These are phyloP conservation scores for Peribatodes rhomboidaria DNA, from an alignment of 2,888 invertebrate species.

Conservation along the genomic window DNA sequence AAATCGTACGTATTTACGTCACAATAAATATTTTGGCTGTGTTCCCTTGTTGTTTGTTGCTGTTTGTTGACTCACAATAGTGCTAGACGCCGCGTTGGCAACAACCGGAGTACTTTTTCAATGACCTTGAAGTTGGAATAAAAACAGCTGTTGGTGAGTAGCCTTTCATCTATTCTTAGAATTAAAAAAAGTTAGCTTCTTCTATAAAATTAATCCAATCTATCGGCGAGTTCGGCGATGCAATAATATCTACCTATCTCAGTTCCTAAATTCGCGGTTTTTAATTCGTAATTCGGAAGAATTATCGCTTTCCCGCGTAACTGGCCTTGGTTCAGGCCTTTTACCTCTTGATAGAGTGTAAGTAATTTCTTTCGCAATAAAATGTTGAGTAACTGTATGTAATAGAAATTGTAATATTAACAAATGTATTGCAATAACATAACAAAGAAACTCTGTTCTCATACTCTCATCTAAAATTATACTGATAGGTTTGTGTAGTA, in stretches of 20 bases:
- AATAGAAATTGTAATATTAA: not conserved
- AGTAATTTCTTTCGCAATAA: not conserved
- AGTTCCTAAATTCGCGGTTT: not conserved
- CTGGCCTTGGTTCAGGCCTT: slow-evolving; percentile 25
- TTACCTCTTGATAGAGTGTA: slow-evolving; percentile 21
- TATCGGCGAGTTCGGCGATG: no score
- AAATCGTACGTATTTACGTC: slow-evolving; percentile 74
- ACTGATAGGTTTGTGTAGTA: not conserved
- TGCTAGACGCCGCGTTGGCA: slow-evolving; percentile 64
- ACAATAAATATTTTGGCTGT: slow-evolving; percentile 77
- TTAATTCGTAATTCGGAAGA: not conserved
- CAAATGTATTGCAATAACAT: not conserved
- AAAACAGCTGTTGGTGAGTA: slow-evolving; percentile 76
- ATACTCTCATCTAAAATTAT: not conserved
- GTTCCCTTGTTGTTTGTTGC: slow-evolving; percentile 66
- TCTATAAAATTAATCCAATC: no score
- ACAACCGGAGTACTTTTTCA: slow-evolving; percentile 56
- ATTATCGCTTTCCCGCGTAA: not conserved
- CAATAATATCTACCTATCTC: no score
- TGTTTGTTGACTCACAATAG: slow-evolving; percentile 73
- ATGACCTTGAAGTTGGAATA: slow-evolving; percentile 68
- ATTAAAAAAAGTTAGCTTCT: not conserved
- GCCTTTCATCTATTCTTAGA: slow-evolving; percentile 40
- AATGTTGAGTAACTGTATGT: slow-evolving; percentile 16
- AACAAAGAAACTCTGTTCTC: not conserved